Base-by-base conservation (phyloP, 2,113 vertebrate genomes). In the Chionodraco myersi region DNA sequence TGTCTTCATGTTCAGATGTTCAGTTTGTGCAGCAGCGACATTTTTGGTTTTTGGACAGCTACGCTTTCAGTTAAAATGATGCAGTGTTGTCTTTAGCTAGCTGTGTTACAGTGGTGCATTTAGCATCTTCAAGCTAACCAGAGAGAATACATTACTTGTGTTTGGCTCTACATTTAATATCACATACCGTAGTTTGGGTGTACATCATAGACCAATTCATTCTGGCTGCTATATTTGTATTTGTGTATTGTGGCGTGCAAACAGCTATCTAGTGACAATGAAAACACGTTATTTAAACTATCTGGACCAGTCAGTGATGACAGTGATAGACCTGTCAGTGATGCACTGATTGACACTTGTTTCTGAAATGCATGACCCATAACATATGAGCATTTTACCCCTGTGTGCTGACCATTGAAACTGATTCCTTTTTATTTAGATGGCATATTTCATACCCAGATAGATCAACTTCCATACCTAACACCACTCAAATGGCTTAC, bases 111-210 rank as follows among this genome's bases (percentile, higher is more conserved):
- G 30, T 30, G 30, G 30, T 30, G 30, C 30, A 30, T 30, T 30
- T 30, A 30, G 56, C 72, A 52, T 61, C 69, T 6, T 26, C 14
- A 63, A n/a, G 81, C 72, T 88, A 82, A 65, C 36, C 6, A 30
- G 3, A 53, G 26, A 68, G 10, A 26, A 26, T 15, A n/a, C 6
- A 56, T 21, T 30, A 5, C 12, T 47, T 41, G 18, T 7, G 23
- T 54, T 73, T 18, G 44, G 1, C 52, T 56, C 2, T 51, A 34
- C 18, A 16, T 2, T 2, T 26, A 26, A 70, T 16, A 63, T 48
- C 1, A 70, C 1, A 18, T 8, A 16, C 0, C 0, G 36, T 15
- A 0, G 10, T 12, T 63, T 13, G 34, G 6, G 3, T 47, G 3
- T 5, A 26, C 8, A 62, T 2, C 23, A 15, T 1, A 9, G 2